These are phyloP conservation scores for Orius insidiosus DNA, from an alignment of 1,140 invertebrate species.

Conservation along the genomic window DNA sequence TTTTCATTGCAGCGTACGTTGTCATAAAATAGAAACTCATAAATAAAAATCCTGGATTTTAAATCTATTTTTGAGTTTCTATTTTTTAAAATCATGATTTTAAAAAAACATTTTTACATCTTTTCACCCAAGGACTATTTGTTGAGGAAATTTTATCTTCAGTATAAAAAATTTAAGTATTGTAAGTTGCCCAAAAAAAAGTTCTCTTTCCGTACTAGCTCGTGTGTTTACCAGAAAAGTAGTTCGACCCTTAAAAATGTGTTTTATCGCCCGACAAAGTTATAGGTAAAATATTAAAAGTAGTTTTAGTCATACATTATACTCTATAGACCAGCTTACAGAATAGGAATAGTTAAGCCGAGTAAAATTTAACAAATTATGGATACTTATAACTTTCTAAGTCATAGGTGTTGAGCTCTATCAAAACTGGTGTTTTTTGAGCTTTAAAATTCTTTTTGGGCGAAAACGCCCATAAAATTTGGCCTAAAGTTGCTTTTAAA, in stretches of 20 bases:
- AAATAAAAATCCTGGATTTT: background rate
- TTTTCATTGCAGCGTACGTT: background rate
- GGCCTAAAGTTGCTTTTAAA: too few relatives aligned
- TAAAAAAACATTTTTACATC: background rate
- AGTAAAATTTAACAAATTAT: too few relatives aligned
- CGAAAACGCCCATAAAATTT: too few relatives aligned
- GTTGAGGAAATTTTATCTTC: conserved; percentile 19
- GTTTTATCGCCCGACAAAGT: background rate
- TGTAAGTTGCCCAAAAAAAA: conserved; percentile 19
- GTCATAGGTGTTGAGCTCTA: too few relatives aligned
- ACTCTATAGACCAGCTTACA: background rate
- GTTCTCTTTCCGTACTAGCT: conserved; percentile 1
- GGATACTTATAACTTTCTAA: too few relatives aligned
- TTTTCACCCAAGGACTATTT: conserved; percentile 14
- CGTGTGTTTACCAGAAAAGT: background rate
- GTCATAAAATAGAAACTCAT: background rate
- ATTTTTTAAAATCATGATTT: background rate
- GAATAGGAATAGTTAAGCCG: background rate
- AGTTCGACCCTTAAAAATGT: background rate
- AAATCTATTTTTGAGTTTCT: background rate
- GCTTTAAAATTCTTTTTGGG: too few relatives aligned
- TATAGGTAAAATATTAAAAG: background rate
- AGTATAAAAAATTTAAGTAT: conserved; percentile 20
- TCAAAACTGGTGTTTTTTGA: too few relatives aligned
- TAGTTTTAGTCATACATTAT: background rate